Evolutionary conservation across 2,888 invertebrate species (phyloP), one percentile per base, ranked within the genome.

Genomic region (Lumbricus terrestris): DNA sequence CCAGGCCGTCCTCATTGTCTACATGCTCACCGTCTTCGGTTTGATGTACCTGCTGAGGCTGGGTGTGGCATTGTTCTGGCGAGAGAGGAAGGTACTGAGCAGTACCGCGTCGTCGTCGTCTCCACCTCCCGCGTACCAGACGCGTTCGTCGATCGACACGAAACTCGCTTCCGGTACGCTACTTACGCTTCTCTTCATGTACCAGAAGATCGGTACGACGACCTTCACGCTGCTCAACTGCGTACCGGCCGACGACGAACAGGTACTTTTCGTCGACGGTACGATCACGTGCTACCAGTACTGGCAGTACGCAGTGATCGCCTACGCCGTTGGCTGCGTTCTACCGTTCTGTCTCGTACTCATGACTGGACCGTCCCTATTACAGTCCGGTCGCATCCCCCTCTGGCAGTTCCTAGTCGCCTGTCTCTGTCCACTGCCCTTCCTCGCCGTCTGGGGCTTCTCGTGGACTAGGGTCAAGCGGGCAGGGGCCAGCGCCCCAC

Each of bases 201-300:
- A 91, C 90, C 92, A 92, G 89, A 92, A 92, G 83, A 88, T 92
- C 47, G 92, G 90, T 5, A 91, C 90, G 18, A 92, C 92, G 29
- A 90, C 91, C 33, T 92, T 92, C 89, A 91, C 90, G 20, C 88
- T 92, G 82, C 91, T 92, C 85, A 92, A 92, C 91, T 92, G 92
- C 88, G 92, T 92, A 33, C 91, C 91, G 18, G 91, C 92, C 8
- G 90, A 90, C 33, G 91, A 82, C n/a, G 88, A 89, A n/a, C 89
- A 42, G n/a, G 92, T 92, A 16, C 90, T 92, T 13, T 92, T 91
- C 89, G 91, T 92, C 5, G 92, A 92, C 90, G 92, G 92, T 15
- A 90, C 91, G 11, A 90, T 92, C 42, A 89, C 69, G 35, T 92
- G 92, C 89, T 92, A 92, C 90, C 88, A 90, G 85, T 38, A 83